These are phyloP conservation scores for Myodes glareolus DNA, from an alignment of 2,113 vertebrate species.

Conservation along the genomic window DNA sequence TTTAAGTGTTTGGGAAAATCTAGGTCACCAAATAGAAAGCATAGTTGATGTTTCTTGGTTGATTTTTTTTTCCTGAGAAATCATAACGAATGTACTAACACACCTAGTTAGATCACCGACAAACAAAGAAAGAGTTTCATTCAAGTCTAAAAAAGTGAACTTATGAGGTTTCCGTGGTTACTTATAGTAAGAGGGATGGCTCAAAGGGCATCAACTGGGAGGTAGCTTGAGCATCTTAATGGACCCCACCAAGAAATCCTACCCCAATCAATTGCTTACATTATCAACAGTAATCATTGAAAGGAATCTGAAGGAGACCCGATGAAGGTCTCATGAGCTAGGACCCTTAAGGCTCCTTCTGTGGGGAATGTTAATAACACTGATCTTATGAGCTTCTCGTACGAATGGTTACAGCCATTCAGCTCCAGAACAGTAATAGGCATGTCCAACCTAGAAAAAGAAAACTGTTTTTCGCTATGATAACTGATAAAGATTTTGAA, in stretches of 20 bases:
- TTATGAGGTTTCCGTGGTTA: neutral
- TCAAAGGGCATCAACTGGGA: neutral
- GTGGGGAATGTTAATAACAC: neutral
- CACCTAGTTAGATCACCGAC: neutral
- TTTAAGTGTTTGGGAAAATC: neutral
- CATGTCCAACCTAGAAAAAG: neutral
- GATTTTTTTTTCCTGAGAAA: neutral
- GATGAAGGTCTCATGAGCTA: neutral
- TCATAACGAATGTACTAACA: neutral
- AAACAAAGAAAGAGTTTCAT: neutral
- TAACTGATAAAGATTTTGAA: neutral
- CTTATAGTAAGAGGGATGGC: neutral
- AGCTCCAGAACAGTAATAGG: neutral
- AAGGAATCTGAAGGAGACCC: neutral
- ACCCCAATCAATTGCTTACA: neutral
- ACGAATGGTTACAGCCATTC: neutral
- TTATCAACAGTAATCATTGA: neutral
- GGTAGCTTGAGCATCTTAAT: neutral
- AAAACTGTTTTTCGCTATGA: neutral
- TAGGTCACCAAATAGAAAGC: neutral
- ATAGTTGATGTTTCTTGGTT: too few species aligned
- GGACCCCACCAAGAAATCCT: neutral
- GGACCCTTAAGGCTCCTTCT: neutral
- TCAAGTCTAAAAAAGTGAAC: neutral
- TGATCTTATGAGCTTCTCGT: neutral